A percentile compares a stretch with the other conserved stretches of the same genome.
Evolutionary conservation across 2,113 vertebrate genomes (phyloP).

Genomic region (Centropus unirufus): DNA sequence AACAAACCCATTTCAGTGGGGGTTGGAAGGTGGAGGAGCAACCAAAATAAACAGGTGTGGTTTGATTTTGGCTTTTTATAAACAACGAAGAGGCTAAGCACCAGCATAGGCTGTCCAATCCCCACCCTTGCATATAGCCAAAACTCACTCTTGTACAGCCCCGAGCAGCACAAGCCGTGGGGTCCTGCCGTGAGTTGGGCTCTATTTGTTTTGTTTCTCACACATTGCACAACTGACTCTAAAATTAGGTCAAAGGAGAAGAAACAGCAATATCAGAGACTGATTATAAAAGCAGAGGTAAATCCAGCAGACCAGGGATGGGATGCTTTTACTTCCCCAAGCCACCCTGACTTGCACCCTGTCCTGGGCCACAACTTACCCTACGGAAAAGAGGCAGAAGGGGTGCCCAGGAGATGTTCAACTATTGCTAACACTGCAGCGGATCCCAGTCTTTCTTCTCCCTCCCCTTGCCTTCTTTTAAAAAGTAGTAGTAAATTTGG

Average conservation of each 20-base stretch:
- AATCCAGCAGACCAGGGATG: not conserved
- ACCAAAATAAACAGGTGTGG: not conserved
- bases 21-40: no score
- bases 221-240: not conserved
- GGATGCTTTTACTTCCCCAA: not conserved
- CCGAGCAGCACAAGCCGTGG: not conserved
- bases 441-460: not conserved
- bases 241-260: not conserved
- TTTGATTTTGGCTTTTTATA: not conserved
- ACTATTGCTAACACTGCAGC: not conserved
- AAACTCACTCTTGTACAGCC: accelerated
- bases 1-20: no score
- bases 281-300: not conserved
- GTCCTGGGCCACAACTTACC: not conserved
- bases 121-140: not conserved
- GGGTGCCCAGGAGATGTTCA: not conserved
- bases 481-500: not conserved
- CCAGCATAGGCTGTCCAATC: not conserved
- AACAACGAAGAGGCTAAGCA: not conserved
- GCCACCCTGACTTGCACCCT: not conserved
- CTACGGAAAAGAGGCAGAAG: not conserved
- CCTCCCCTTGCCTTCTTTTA: no score
- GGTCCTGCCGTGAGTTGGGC: not conserved
- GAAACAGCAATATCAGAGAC: not conserved
- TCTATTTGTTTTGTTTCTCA: not conserved